Base-by-base conservation (phyloP, 2,888 invertebrate species). In the Ophioninae sp. region DNA sequence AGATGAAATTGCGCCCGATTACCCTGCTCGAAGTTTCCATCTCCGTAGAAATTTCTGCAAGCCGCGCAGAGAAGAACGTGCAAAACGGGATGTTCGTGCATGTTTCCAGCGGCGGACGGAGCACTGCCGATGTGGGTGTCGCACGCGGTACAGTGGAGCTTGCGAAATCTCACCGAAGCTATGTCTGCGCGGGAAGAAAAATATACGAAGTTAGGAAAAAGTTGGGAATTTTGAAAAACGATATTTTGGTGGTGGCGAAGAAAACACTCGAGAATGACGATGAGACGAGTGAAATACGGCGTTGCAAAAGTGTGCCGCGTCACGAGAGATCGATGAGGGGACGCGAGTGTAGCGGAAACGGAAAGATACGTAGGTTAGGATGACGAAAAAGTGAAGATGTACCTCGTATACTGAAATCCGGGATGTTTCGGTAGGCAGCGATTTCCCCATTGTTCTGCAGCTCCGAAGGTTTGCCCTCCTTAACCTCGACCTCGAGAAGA, bases 1-100 rank as follows among this genome's bases (percentile, higher is more conserved):
- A 1, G 9, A 44, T 10, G 44, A 13, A 44, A 44, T 9, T 44
- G 9, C 13, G 13, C 13, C 51, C 17, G 9, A 41, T 80, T 87
- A 92, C 93, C 97, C 93, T 96, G 96, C 82, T 96, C 96, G 91
- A 97, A 97, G 88, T 96, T 96, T 6, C 97, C 97, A 91, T 96
- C 96, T 75, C 96, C 96, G 90, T 97, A 97, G 91, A 97, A 97
- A 59, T 96, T 95, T 87, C 95, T 95, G 91, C 97, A 97, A 68
- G 94, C 94, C 71, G 95, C 94, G 89, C 97, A 97, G 58, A 97
- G 94, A 9, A 97, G 93, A 0, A 96, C 96, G 56, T 95, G 95
- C 2, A 97, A 91, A 90, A 96, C 93, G 0, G 97, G 97, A 93
- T 97, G 97, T 89, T 95, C 94, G 79, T 95, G 95, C 93, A 97